Evolutionary conservation across 1,140 invertebrate genomes (phyloP).

Genomic region (Hylaeus volcanicus): DNA sequence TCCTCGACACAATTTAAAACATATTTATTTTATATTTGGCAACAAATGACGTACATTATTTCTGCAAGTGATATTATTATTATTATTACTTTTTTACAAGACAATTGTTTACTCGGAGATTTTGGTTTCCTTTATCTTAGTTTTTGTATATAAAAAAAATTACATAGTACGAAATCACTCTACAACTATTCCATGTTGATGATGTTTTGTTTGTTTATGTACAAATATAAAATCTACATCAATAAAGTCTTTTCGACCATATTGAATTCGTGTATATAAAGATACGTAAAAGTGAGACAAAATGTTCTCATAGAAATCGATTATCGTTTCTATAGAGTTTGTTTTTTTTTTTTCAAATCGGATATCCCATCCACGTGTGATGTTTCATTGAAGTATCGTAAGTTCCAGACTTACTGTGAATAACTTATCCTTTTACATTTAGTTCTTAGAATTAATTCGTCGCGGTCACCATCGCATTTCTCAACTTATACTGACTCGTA

Average conservation of each 20-base stretch:
- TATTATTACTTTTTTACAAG: slow-evolving; percentile 42
- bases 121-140: slow-evolving; percentile 60
- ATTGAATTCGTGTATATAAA: slow-evolving; percentile 33
- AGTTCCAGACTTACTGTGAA: slow-evolving; percentile 15
- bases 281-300: slow-evolving; percentile 27
- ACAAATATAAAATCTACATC: slow-evolving; percentile 70
- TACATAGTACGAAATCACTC: slow-evolving; percentile 52
- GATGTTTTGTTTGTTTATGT: slow-evolving; percentile 56
- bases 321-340: not conserved
- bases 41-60: slow-evolving; percentile 63
- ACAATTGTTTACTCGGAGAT: slow-evolving; percentile 52
- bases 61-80: slow-evolving; percentile 54
- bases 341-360: slow-evolving; percentile 3
- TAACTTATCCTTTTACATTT: slow-evolving; percentile 6
- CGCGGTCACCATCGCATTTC: not conserved
- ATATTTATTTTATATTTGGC: slow-evolving; percentile 68
- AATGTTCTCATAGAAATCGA: slow-evolving; percentile 15
- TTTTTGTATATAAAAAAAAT: slow-evolving; percentile 63
- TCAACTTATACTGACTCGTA: not conserved
- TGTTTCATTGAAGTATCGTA: slow-evolving; percentile 27
- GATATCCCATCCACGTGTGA: slow-evolving; percentile 17
- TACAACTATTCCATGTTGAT: slow-evolving; percentile 46
- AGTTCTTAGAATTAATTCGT: not conserved
- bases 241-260: slow-evolving; percentile 84
- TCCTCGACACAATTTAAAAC: slow-evolving; percentile 31